phyloP scores from a whole-genome alignment of 2,888 invertebrate species.

The Sarcophaga carnaria region DNA sequence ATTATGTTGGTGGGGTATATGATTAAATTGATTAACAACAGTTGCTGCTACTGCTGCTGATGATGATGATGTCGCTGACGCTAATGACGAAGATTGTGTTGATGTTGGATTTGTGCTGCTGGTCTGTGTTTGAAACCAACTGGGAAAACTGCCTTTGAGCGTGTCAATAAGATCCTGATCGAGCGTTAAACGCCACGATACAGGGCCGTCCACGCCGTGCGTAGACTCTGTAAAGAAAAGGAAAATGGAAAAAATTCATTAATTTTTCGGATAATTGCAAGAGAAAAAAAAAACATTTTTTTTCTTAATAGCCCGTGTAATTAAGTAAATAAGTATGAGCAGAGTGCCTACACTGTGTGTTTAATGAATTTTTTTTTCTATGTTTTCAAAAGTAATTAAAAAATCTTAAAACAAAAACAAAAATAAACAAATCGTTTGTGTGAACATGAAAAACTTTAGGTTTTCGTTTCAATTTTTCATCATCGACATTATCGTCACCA shows the following conservation, averaged over 20 bases:
- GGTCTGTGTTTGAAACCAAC: conserved; percentile 89
- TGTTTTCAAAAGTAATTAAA: neutral
- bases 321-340: neutral
- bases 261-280: neutral
- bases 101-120: conserved; percentile 11
- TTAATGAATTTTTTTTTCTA: no score
- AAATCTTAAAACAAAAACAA: neutral
- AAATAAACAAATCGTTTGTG: conserved; percentile 41
- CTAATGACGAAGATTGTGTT: conserved; percentile 41
- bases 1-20: conserved; percentile 25
- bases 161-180: conserved; percentile 96
- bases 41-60: conserved; percentile 18
- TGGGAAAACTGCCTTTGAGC: conserved; percentile 95
- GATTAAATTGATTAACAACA: conserved; percentile 19
- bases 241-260: conserved; percentile 43
- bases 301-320: neutral
- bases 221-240: conserved; percentile 86
- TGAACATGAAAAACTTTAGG: conserved; percentile 14
- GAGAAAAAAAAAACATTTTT: neutral
- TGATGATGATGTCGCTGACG: neutral
- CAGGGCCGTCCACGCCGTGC: conserved; percentile 89
- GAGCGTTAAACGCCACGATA: conserved; percentile 95
- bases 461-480: no score
- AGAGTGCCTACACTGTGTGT: no score
- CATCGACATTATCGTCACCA: no score